Evolutionary conservation across 2,888 invertebrate genomes (phyloP).

Genomic region (Teleiodes luculella): DNA sequence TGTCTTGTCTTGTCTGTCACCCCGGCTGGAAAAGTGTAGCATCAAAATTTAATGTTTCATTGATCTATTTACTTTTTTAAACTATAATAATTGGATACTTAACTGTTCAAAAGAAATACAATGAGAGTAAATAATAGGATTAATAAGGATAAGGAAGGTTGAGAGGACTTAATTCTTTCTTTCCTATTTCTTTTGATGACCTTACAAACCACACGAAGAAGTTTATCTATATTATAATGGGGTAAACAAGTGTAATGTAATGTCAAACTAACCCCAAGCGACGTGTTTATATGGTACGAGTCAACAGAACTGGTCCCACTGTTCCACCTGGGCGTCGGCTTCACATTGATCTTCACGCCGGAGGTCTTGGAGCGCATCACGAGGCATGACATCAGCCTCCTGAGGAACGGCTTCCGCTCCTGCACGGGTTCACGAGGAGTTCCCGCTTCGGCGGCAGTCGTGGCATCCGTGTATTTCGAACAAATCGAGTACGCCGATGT

Average conservation of each 20-base stretch:
- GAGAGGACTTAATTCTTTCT: too few relatives aligned
- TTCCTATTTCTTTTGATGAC: too few relatives aligned
- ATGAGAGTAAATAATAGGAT: too few relatives aligned
- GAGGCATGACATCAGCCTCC: conserved; percentile 58
- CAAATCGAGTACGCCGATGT: conserved; percentile 51
- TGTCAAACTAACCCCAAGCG: conserved; percentile 50
- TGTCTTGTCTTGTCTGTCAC: too few relatives aligned
- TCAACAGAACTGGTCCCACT: conserved; percentile 49
- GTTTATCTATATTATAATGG: too few relatives aligned
- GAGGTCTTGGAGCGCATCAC: conserved; percentile 50
- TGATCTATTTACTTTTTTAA: too few relatives aligned
- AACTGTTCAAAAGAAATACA: too few relatives aligned
- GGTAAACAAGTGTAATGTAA: neutral
- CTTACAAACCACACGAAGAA: too few relatives aligned
- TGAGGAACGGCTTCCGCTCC: conserved; percentile 52
- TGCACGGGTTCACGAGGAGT: neutral
- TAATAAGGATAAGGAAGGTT: too few relatives aligned
- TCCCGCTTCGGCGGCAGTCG: conserved; percentile 14
- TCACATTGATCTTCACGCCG: conserved; percentile 27
- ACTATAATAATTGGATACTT: too few relatives aligned
- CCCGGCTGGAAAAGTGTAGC: too few relatives aligned
- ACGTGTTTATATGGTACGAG: conserved; percentile 61
- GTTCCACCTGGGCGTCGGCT: neutral
- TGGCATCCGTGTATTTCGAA: conserved; percentile 32
- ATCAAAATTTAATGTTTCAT: too few relatives aligned